phyloP scores from a whole-genome alignment of 2,797 vertebrate genomes.

The Moxostoma hubbsi region DNA sequence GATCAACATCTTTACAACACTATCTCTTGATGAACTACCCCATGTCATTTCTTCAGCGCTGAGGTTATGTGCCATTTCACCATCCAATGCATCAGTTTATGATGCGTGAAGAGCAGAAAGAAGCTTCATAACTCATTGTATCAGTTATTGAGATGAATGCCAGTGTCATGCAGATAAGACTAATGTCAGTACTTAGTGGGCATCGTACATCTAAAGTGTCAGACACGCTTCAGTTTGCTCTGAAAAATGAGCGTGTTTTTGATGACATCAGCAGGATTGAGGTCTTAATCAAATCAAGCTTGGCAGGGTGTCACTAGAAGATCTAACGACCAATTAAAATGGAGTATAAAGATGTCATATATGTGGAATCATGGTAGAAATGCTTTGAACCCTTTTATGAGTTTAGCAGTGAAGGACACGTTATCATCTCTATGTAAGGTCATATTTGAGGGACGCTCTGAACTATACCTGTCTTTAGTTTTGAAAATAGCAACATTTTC shows the following conservation, averaged over 20 bases:
- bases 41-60: slow-evolving; percentile 17
- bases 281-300: slow-evolving; percentile 35
- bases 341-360: slow-evolving; percentile 26
- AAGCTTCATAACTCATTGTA: not conserved
- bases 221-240: slow-evolving; percentile 14
- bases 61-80: not conserved
- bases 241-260: slow-evolving; percentile 23
- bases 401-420: slow-evolving; percentile 10
- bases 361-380: slow-evolving; percentile 30
- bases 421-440: not conserved
- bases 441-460: slow-evolving; percentile 2
- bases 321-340: slow-evolving; percentile 39
- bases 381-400: slow-evolving; percentile 8
- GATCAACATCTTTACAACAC: slow-evolving; percentile 38
- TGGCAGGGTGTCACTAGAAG: slow-evolving; percentile 37
- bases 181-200: slow-evolving; percentile 20
- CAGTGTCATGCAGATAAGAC: slow-evolving; percentile 21
- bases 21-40: slow-evolving; percentile 4
- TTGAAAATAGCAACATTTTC: no score
- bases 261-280: slow-evolving; percentile 23
- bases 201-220: slow-evolving; percentile 4
- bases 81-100: slow-evolving; percentile 31
- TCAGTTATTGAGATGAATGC: slow-evolving; percentile 44
- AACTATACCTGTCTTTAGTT: no score
- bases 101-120: slow-evolving; percentile 18